Evolutionary conservation across 2,888 invertebrate species (phyloP), one percentile per base, ranked within the genome.

Genomic region (Lucinisca nassula): DNA sequence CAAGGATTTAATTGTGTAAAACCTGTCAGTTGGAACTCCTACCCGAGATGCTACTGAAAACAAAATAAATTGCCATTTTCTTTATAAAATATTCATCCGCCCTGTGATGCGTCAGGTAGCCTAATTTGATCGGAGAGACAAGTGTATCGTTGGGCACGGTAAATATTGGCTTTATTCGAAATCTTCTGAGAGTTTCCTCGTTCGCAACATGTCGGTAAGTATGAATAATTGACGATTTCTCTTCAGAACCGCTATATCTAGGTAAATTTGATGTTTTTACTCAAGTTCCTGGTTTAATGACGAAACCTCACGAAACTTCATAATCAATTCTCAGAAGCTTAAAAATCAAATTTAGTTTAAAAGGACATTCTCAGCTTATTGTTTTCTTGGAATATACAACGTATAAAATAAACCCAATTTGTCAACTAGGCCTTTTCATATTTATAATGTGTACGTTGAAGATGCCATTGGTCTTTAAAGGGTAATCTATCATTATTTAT

Each of bases 11-110:
- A 83, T 81, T 87, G 87, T 87, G 76, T 74, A 81, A 80, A 83
- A 35, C 73, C 35, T 45, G 80, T 87, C 87, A 85, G 40, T 30
- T 85, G 82, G 85, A 87, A 87, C 51, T 45, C 30, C 74, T 75
- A 81, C 83, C 85, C 77, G 49, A 73, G 83, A 82, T 83, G 85
- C 81, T 87, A 82, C 78, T 35, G n/a, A 82, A 86, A 80, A 89
- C 85, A 87, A 84, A 87, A 84, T 74, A 83, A 82, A 38, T 79
- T 85, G 84, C 89, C 89, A 89, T 89, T 89, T 89, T 85, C 79
- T 45, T 87, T 83, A 89, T 89, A 78, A 85, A 89, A 89, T 82
- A 89, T 89, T 89, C 89, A 89, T 89, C 85, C 89, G 89, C 89
- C 51, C 79, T 61, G 89, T 81, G 87, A 83, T 85, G 83, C 87